Base-by-base conservation (phyloP, 1,140 invertebrate genomes). In the Caenorhabditis brenneri region DNA sequence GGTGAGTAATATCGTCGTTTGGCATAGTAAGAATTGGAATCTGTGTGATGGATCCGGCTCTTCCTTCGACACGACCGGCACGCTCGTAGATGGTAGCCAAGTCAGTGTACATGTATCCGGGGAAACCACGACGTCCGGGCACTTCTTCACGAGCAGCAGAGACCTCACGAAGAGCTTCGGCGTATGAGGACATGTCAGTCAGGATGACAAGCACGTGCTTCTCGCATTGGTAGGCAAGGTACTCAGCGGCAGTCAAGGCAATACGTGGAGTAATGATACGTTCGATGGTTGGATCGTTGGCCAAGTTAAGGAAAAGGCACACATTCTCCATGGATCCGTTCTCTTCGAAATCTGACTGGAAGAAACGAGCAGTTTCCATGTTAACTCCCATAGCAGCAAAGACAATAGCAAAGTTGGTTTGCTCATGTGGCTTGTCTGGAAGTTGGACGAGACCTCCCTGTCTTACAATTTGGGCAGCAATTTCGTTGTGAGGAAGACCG, bases 81-180 rank as follows among this genome's bases (percentile, higher is more conserved):
- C 97, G 93, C 92, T 98, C 97, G 91, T 99, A 99, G 91, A 99
- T 98, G 9, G 96, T 98, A 58, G 97, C 97, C 93, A 98, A 95
- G 95, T 98, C 96, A 58, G 97, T 99, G 95, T 99, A 99, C 97
- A 98, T 98, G 94, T 98, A 98, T 94, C 96, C 97, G 88, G 96
- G 95, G 93, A 96, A 97, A 94, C 96, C 96, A 93, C 95, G 94
- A 92, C 95, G 94, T 91, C 96, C 95, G 69, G 95, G 95, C 87
- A 97, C 95, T 92, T 98, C 97, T 92, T 98, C 97, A 92, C 97
- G 94, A 88, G 97, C 97, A 89, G 97, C 97, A 10, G 96, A 98
- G 53, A 94, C 93, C 93, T 97, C 96, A 93, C 97, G 94, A 92
- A 98, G 93, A 89, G 97, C 97, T 92, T 98, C 97, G 87, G 97